Base-by-base conservation (phyloP, 2,888 invertebrate genomes). In the Ochropleura plecta region DNA sequence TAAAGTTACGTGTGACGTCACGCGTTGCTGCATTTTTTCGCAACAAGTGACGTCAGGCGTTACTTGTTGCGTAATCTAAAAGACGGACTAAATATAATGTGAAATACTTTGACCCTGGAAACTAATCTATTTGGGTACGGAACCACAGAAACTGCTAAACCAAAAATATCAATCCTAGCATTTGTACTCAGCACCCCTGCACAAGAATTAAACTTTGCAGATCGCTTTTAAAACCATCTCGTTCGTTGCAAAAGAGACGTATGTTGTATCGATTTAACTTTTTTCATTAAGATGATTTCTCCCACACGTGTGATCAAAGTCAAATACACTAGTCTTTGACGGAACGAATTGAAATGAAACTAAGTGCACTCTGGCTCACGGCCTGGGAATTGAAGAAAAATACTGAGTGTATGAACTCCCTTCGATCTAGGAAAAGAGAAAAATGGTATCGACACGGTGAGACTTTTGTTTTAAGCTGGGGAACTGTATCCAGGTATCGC, bases 291-390 rank as follows among this genome's bases (percentile, higher is more conserved):
- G 48, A 53, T 6, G 18, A 16, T 46, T 3, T 30, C 30, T 30
- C 16, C 10, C 49, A 14, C 14, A 81, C 53, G 14, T 53, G 57
- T 63, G 82, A 81, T 81, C 69, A 81, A 84, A 85, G 77, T 76
- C 81, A 81, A 84, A 81, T 60, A 78, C 70, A 60, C 70, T 57
- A 40, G 67, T 62, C 82, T 81, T 85, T 81, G 64, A 78, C 63
- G 65, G 60, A 64, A 14, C 64, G 60, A 82, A 85, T 85, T 86
- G 86, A 73, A 86, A 83, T 86, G 64, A 73, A 82, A 82, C 73
- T 83, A 77, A 73, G 83, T 85, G 73, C 70, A 86, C 86, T 83
- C 57, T n/a, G 48, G 2, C 20, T 46, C 46, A 62, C 40, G 10
- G 18, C 42, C 49, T 14, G 83, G 83, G 83, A 78, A 82, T 82